Percentiles rank a stretch among this genome's conserved stretches.
Evolutionary conservation across 2,113 vertebrate species (phyloP).

Genomic region (Trematomus loennbergii): DNA sequence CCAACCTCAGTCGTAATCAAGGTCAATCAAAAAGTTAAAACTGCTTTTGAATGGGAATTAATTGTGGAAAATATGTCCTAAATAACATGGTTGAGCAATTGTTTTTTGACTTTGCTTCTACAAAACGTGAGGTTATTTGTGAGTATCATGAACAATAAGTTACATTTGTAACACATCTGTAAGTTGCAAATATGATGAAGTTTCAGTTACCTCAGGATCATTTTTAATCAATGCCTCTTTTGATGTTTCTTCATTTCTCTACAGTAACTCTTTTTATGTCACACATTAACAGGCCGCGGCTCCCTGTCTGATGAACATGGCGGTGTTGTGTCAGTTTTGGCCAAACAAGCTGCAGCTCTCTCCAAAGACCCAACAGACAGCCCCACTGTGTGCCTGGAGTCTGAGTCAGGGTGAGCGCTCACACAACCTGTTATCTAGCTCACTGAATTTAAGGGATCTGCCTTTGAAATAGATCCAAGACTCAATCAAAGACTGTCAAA

Average conservation of each 20-base stretch:
- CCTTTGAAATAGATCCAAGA: conserved; percentile 15
- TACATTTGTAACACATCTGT: background rate
- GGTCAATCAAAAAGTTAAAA: background rate
- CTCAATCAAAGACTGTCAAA: background rate
- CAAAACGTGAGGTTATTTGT: background rate
- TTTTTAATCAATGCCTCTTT: background rate
- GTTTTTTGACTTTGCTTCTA: background rate
- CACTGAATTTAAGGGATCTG: conserved; percentile 12
- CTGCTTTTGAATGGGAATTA: background rate
- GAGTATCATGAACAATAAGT: background rate
- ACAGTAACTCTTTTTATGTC: background rate
- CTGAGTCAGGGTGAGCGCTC: conserved; percentile 91
- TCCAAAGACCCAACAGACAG: conserved; percentile 91
- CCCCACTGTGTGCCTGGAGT: conserved; percentile 95
- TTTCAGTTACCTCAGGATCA: background rate
- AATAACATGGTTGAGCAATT: background rate
- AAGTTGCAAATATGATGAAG: background rate
- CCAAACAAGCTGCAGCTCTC: conserved; percentile 92
- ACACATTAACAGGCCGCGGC: conserved; percentile 86
- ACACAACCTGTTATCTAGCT: background rate
- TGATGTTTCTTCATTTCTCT: background rate
- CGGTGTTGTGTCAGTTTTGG: conserved; percentile 92
- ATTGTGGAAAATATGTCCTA: background rate
- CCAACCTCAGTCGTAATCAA: background rate
- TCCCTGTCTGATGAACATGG: conserved; percentile 96